Evolutionary conservation across 2,888 invertebrate species (phyloP).

Genomic region (Archips xylosteana): DNA sequence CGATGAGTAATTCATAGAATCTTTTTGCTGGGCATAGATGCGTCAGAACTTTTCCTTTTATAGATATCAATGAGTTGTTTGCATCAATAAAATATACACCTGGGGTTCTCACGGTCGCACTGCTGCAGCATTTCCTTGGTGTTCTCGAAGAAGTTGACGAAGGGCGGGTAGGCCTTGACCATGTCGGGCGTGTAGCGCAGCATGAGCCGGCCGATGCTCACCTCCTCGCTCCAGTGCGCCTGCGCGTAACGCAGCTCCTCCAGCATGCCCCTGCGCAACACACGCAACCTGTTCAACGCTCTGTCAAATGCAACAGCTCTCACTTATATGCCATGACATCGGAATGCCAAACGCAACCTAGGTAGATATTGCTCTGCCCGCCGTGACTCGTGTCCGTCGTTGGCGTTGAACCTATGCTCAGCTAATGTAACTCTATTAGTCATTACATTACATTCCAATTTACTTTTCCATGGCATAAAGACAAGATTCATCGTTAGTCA

Average conservation of each 20-base stretch:
- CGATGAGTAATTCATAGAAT: too few relatives aligned
- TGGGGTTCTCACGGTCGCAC: slow-evolving; percentile 96
- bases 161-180: slow-evolving; percentile 98
- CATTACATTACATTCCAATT: not conserved
- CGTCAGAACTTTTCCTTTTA: too few relatives aligned
- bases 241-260: slow-evolving; percentile 88
- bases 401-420: not conserved
- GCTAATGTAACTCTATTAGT: not conserved
- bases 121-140: slow-evolving; percentile 96
- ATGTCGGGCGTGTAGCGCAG: slow-evolving; percentile 94
- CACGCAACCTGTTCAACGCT: too few relatives aligned
- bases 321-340: too few relatives aligned
- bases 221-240: slow-evolving; percentile 95
- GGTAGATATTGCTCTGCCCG: too few relatives aligned
- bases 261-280: slow-evolving; percentile 81
- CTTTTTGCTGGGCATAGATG: too few relatives aligned
- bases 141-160: slow-evolving; percentile 99
- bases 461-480: not conserved
- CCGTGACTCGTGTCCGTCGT: too few relatives aligned
- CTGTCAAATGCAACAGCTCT: too few relatives aligned
- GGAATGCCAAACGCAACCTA: too few relatives aligned
- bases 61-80: not conserved
- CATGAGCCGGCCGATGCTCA: slow-evolving; percentile 94
- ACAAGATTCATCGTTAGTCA: not conserved
- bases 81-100: slow-evolving; percentile 63